These are phyloP conservation scores for Coecobrya sp. DNA, from an alignment of 2,888 invertebrate species.

Conservation along the genomic window DNA sequence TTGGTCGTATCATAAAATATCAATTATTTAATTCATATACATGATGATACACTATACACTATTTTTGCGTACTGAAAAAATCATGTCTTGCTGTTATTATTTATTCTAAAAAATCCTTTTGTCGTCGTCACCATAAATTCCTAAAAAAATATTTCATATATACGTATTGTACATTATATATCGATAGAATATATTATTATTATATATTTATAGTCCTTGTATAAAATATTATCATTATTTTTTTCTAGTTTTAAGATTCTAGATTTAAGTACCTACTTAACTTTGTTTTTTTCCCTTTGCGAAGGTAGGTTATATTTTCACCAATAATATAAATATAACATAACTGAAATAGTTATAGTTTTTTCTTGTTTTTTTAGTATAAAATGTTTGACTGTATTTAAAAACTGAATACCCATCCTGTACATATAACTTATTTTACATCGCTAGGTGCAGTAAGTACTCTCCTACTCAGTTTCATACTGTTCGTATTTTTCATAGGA, in stretches of 20 bases:
- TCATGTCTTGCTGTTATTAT: not conserved
- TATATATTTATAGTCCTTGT: slow-evolving; percentile 11
- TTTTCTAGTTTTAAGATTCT: not conserved
- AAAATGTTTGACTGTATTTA: slow-evolving; percentile 53
- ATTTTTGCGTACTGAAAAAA: not conserved
- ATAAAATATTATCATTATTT: not conserved
- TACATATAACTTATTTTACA: slow-evolving; percentile 61
- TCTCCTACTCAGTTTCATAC: slow-evolving; percentile 40
- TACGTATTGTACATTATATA: slow-evolving; percentile 2
- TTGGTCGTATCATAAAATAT: not conserved
- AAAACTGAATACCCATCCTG: slow-evolving; percentile 50
- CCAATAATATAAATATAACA: not conserved
- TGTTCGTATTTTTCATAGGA: slow-evolving; percentile 43
- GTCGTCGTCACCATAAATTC: not conserved
- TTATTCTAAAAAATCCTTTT: not conserved
- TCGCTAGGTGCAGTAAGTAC: not conserved
- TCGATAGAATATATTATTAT: not conserved
- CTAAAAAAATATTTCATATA: not conserved
- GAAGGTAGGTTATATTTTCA: not conserved
- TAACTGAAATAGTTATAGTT: not conserved
- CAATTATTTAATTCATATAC: not conserved
- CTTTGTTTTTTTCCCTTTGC: not conserved
- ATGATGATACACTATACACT: not conserved
- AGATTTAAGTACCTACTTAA: slow-evolving; percentile 45
- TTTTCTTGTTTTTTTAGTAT: not conserved